Percentiles rank a stretch among this genome's conserved stretches.
phyloP scores from a whole-genome alignment of 1,140 invertebrate species.

The Trichonephila inaurata region DNA sequence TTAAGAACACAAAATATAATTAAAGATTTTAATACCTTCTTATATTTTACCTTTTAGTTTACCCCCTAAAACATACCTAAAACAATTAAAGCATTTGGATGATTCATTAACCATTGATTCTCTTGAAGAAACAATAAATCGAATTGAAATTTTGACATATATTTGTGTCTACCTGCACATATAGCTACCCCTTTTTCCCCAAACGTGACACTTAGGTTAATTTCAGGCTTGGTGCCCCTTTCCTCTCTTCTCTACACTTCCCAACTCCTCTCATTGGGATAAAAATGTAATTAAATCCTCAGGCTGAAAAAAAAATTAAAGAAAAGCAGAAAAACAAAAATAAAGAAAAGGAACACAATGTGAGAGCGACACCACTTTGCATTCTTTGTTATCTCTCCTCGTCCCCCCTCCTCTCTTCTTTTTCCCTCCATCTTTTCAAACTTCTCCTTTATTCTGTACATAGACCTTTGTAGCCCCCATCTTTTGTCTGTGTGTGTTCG shows the following conservation, averaged over 20 bases:
- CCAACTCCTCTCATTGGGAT: conserved; percentile 40
- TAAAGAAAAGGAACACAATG: conserved; percentile 36
- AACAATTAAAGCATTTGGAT: too few relatives aligned
- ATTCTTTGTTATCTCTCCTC: conserved; percentile 9
- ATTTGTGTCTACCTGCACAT: neutral
- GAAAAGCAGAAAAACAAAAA: neutral
- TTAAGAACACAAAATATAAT: too few relatives aligned
- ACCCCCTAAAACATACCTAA: too few relatives aligned
- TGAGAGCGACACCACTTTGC: conserved; percentile 47
- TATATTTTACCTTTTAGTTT: too few relatives aligned
- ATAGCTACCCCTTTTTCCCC: neutral
- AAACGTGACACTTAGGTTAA: conserved; percentile 66
- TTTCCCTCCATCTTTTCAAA: neutral
- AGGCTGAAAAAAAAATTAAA: neutral
- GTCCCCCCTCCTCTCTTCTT: neutral
- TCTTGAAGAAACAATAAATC: neutral
- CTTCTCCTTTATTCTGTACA: neutral
- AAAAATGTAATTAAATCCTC: conserved; percentile 70
- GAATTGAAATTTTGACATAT: neutral
- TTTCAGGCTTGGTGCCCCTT: conserved; percentile 47
- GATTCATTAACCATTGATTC: too few relatives aligned
- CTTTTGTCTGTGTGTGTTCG: conserved; percentile 5
- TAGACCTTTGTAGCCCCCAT: neutral
- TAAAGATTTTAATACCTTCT: too few relatives aligned
- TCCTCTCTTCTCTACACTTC: neutral